These are phyloP conservation scores for Penaeus chinensis DNA, from an alignment of 1,140 invertebrate genomes.

Conservation along the genomic window DNA sequence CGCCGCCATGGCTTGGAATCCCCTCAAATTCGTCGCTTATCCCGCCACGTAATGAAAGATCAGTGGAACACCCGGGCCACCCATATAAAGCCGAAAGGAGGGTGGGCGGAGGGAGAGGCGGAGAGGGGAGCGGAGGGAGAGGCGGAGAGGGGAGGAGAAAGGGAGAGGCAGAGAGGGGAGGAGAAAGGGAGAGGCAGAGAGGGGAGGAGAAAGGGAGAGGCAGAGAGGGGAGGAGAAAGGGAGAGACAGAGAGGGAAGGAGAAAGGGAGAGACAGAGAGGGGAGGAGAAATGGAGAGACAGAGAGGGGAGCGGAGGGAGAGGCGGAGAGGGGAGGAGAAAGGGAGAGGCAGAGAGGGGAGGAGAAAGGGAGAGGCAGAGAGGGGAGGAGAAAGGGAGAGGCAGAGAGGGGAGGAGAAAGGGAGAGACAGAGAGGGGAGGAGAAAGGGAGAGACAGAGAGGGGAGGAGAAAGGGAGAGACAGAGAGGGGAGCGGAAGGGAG, in stretches of 20 bases:
- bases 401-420: background rate
- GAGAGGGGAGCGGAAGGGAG: background rate
- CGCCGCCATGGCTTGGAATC: too few relatives aligned
- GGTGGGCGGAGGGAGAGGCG: too few relatives aligned
- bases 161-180: too few relatives aligned
- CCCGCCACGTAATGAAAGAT: too few relatives aligned
- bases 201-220: too few relatives aligned
- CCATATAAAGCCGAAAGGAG: too few relatives aligned
- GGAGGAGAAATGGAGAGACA: background rate
- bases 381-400: background rate
- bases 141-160: too few relatives aligned
- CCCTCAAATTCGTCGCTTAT: too few relatives aligned
- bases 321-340: background rate
- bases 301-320: too few relatives aligned
- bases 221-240: accelerated
- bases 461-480: background rate
- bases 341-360: background rate
- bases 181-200: too few relatives aligned
- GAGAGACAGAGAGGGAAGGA: background rate
- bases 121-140: too few relatives aligned
- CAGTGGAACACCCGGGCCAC: too few relatives aligned
- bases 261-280: background rate
- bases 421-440: background rate
- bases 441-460: background rate
- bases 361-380: background rate